These are phyloP conservation scores for Prunella strophiata DNA, from an alignment of 2,797 vertebrate genomes.

Conservation along the genomic window DNA sequence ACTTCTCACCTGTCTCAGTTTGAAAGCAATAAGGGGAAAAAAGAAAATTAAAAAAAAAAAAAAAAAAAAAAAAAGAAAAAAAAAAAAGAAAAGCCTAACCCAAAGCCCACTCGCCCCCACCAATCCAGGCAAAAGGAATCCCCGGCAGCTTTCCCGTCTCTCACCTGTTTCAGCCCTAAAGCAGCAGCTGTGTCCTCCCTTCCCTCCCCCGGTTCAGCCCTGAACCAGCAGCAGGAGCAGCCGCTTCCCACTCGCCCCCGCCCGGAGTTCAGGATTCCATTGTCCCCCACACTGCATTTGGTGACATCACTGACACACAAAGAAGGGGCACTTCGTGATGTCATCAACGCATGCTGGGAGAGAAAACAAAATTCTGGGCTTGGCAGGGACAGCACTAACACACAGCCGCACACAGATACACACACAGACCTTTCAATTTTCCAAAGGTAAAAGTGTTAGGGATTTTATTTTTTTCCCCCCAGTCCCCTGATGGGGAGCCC, in stretches of 20 bases:
- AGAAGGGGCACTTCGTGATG: slow-evolving; percentile 64
- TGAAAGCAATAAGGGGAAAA: neutral
- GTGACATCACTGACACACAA: slow-evolving; percentile 68
- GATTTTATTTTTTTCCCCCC: neutral
- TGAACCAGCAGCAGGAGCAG: slow-evolving; percentile 32
- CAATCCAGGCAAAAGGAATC: neutral
- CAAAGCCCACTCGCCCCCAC: neutral
- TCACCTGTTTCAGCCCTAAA: slow-evolving; percentile 63
- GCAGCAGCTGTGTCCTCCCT: slow-evolving; percentile 18
- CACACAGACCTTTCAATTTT: neutral
- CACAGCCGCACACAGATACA: neutral
- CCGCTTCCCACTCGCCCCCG: slow-evolving; percentile 42
- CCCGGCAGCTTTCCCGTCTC: slow-evolving; percentile 26
- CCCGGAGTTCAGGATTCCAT: slow-evolving; percentile 61
- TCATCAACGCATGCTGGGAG: slow-evolving; percentile 61
- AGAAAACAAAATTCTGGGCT: slow-evolving; percentile 51
- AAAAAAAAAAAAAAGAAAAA: neutral
- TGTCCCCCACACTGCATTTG: slow-evolving; percentile 65
- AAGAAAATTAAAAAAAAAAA: neutral
- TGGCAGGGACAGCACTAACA: neutral
- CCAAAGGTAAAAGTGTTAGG: neutral
- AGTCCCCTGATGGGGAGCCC: neutral
- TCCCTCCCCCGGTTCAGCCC: slow-evolving; percentile 41
- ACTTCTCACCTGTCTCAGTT: slow-evolving; percentile 64
- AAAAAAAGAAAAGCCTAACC: neutral